Conservation (phyloP, 2,797 vertebrate genomes). For the Acanthurus tractus region DNA sequence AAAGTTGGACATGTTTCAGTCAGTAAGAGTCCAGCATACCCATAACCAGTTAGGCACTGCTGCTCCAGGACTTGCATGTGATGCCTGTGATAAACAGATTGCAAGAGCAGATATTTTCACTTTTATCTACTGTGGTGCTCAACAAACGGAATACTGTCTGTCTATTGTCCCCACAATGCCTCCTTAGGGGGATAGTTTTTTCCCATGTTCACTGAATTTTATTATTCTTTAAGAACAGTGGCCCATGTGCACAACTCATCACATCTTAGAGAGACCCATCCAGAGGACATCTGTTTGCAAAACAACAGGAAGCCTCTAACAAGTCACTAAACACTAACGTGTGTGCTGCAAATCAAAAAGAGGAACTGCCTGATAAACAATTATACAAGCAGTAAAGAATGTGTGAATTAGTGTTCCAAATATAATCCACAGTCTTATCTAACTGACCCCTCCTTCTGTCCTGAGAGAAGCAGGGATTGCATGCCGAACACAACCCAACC, state of each 20-base stretch:
- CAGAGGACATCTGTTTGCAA: slow-evolving; percentile 18
- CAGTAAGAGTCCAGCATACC: slow-evolving; percentile 42
- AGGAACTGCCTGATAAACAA: slow-evolving; percentile 12
- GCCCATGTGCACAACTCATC: slow-evolving; percentile 42
- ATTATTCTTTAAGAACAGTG: slow-evolving; percentile 40
- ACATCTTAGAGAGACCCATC: slow-evolving; percentile 2
- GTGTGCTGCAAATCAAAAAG: slow-evolving; percentile 23
- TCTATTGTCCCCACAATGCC: slow-evolving; percentile 12
- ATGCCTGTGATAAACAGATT: slow-evolving; percentile 32
- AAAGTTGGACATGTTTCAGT: slow-evolving; percentile 22
- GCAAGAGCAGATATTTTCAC: slow-evolving; percentile 20
- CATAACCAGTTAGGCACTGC: slow-evolving; percentile 45
- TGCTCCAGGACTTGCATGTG: slow-evolving; percentile 28
- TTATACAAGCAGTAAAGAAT: slow-evolving; percentile 38
- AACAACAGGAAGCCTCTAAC: slow-evolving; percentile 47
- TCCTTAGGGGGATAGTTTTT: slow-evolving; percentile 22
- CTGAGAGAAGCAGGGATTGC: slow-evolving; percentile 7
- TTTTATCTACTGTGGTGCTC: slow-evolving; percentile 27
- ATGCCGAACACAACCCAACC: slow-evolving; percentile 32
- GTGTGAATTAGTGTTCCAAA: slow-evolving; percentile 29
- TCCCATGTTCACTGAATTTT: slow-evolving; percentile 17
- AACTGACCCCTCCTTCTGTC: slow-evolving; percentile 21
- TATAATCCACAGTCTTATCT: slow-evolving; percentile 1
- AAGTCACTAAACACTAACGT: slow-evolving; percentile 25
- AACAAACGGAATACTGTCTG: slow-evolving; percentile 14